Evolutionary conservation across 2,797 vertebrate species (phyloP), one percentile per base, ranked within the genome.

Genomic region (Platyrinchus mystaceus): DNA sequence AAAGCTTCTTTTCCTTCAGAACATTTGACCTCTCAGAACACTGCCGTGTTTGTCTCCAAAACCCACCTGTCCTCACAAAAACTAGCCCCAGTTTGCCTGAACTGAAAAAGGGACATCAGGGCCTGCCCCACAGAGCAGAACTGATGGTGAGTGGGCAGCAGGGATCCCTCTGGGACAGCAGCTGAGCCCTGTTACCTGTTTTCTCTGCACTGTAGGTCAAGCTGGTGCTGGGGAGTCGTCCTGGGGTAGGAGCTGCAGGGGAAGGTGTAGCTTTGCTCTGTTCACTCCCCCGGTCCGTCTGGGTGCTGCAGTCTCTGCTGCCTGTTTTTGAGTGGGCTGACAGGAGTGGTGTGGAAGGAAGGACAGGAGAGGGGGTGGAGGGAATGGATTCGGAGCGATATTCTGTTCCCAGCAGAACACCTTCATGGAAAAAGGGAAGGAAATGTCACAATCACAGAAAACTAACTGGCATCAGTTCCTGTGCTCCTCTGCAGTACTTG

Each of bases 221-320:
- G 82, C 97, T 99, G 55, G 98, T 97, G 88, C 97, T 97, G 89
- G 98, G 98, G 81, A 99, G 97, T 46, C 98, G 98, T 50, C 80
- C 98, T 41, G 98, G 28, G 95, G 98, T 64, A 81, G 97, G 97
- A 91, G 98, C 93, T 69, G 96, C 94, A 76, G 96, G 28, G 24
- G 97, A 71, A 85, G 97, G 52, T 12, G 95, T 66, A 46, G 94
- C 90, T 96, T 99, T 99, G 97, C 96, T 98, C 36, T 96, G 96
- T 44, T 99, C 99, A 6, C 97, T 98, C 58, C 98, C 98, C 88
- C 99, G 98, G 62, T 99, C 99, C 0, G 99, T 99, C 97, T 99
- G 99, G 3, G 99, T 99, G 97, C 98, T 99, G 98, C 99, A 99
- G 97, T 99, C 99, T 62, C 98, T 98, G 97, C 99, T 99, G 96